phyloP scores from a whole-genome alignment of 2,888 invertebrate genomes.

The Notodonta ziczac region DNA sequence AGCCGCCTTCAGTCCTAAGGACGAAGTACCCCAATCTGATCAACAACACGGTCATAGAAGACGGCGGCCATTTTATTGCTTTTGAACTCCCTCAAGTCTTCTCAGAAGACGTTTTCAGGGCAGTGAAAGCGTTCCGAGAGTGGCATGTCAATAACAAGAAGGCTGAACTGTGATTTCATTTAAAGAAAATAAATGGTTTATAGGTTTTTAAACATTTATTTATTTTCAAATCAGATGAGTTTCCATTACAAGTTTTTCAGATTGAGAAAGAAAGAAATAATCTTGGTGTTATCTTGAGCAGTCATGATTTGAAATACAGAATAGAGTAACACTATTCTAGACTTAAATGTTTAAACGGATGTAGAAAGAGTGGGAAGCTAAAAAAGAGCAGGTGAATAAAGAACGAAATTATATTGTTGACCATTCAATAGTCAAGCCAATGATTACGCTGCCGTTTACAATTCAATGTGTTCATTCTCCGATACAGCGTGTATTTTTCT shows the following conservation, averaged over 20 bases:
- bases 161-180: conserved; percentile 50
- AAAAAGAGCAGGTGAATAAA: no score
- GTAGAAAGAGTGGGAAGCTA: no score
- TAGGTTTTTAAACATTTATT: conserved; percentile 16
- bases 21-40: conserved; percentile 86
- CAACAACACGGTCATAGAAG: conserved; percentile 84
- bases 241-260: no score
- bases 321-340: no score
- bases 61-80: conserved; percentile 95
- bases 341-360: no score
- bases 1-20: conserved; percentile 83
- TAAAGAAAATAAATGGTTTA: conserved; percentile 26
- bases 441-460: not conserved
- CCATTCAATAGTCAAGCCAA: no score
- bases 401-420: no score
- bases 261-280: no score
- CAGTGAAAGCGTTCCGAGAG: conserved; percentile 56
- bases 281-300: no score
- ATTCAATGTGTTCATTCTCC: not conserved
- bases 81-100: conserved; percentile 89
- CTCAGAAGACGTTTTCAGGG: conserved; percentile 86
- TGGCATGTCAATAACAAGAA: conserved; percentile 46
- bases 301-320: no score
- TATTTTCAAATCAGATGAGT: not conserved
- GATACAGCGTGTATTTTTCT: conserved; percentile 9